A percentile compares a stretch with the other conserved stretches of the same genome.
Conservation (phyloP, 2,797 vertebrate genomes). For the Cottoperca gobio region DNA sequence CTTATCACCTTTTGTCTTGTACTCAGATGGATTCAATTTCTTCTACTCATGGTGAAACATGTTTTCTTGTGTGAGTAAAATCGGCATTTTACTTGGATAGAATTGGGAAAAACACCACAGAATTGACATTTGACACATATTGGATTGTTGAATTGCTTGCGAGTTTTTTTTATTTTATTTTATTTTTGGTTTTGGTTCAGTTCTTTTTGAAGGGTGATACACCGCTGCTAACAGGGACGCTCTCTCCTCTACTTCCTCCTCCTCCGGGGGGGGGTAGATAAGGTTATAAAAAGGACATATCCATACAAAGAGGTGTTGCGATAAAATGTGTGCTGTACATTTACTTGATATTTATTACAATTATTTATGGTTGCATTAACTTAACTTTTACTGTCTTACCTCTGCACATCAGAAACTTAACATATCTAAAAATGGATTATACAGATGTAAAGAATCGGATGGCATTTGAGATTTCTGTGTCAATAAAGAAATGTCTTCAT, state of each 20-base stretch:
- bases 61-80: conserved; percentile 82
- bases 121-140: conserved; percentile 52
- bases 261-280: conserved; percentile 53
- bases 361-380: conserved; percentile 99
- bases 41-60: conserved; percentile 81
- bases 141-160: conserved; percentile 72
- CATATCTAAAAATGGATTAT: conserved; percentile 89
- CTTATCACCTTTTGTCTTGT: conserved; percentile 79
- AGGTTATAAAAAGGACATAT: conserved; percentile 79
- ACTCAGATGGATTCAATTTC: conserved; percentile 78
- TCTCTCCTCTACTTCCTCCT: conserved; percentile 65
- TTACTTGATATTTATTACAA: conserved; percentile 99
- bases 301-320: conserved; percentile 83
- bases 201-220: conserved; percentile 74
- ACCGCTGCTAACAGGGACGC: conserved; percentile 86
- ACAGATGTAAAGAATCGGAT: conserved; percentile 85
- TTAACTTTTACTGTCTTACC: conserved; percentile 90
- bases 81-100: conserved; percentile 74
- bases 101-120: conserved; percentile 63
- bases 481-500: conserved; percentile 89
- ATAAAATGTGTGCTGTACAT: conserved; percentile 90
- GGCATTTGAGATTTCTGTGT: conserved; percentile 85
- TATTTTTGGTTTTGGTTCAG: conserved; percentile 58
- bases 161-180: too few species aligned
- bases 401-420: conserved; percentile 88